Base-by-base conservation (phyloP, 92 coral and sea anemone species). In the Epizoanthus scotinus region DNA sequence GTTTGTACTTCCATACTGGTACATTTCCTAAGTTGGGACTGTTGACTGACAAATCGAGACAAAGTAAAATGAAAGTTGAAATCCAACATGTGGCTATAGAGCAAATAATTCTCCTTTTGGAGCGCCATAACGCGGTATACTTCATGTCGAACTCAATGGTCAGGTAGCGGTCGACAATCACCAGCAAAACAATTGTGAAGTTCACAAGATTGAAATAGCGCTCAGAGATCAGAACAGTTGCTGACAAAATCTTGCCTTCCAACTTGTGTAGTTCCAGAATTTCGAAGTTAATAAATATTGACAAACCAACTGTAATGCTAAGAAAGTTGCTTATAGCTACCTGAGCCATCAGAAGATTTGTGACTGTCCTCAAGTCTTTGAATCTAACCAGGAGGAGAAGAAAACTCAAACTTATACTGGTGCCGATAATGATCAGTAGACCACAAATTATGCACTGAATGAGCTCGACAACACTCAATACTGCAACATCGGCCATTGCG, bases 1-100 rank as follows among this genome's bases (percentile, higher is more conserved):
- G 78, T 49, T 71, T 71, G 38, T 71, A 71, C 55, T 53, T 50
- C 78, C 78, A 71, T 17, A 71, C 78, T 71, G 78, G 78, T 6
- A 71, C 78, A 7, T 71, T 71, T 13, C 78, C 78, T 19, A 71
- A 52, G 13, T 71, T 71, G 53, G 78, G 78, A 14, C 26, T 71
- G 18, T 71, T 71, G 0, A 71, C 8, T 14, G 62, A 19, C 25
- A 57, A 57, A 21, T 57, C 62, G 7, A 57, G n/a, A 57, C 19
- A 7, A 0, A 21, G 0, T 6, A 57, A 13, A 4, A 57, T 21
- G 8, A 57, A 15, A 15, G n/a, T 19, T 57, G 8, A 57, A 7
- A 57, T 19, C 26, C 62, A 57, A 15, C 62, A 19, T 6, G 12
- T 0, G 25, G 12, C 26, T 6, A 57, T 57, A 21, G 62, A 19